phyloP scores from a whole-genome alignment of 2,888 invertebrate genomes.

The Panorpa germanica region DNA sequence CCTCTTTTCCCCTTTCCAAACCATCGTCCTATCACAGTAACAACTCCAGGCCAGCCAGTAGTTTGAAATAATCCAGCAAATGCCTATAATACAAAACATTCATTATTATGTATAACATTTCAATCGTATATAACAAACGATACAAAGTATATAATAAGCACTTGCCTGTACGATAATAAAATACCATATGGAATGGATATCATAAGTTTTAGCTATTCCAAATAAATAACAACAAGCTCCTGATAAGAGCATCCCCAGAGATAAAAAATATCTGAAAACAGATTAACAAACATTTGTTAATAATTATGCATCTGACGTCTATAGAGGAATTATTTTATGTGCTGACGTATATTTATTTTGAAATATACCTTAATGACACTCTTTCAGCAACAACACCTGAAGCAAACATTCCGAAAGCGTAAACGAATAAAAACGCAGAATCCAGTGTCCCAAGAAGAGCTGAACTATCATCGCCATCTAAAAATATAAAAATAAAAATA shows the following conservation, averaged over 20 bases:
- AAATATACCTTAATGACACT: slow-evolving; percentile 68
- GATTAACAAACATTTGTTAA: too few relatives aligned
- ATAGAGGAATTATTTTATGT: too few relatives aligned
- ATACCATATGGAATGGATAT: slow-evolving; percentile 65
- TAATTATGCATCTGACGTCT: too few relatives aligned
- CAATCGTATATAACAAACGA: slow-evolving; percentile 5
- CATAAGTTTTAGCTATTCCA: slow-evolving; percentile 64
- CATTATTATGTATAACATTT: slow-evolving; percentile 5
- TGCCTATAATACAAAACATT: slow-evolving; percentile 28
- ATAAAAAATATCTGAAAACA: too few relatives aligned
- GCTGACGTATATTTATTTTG: too few relatives aligned
- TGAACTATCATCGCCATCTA: slow-evolving; percentile 50
- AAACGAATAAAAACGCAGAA: slow-evolving; percentile 79
- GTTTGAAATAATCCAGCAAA: slow-evolving; percentile 78
- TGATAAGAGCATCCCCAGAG: slow-evolving; percentile 75
- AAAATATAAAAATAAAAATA: slow-evolving; percentile 15
- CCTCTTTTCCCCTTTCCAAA: slow-evolving; percentile 83
- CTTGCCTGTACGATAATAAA: slow-evolving; percentile 68
- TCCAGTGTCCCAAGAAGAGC: slow-evolving; percentile 73
- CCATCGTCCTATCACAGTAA: slow-evolving; percentile 87
- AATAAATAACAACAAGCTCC: slow-evolving; percentile 76
- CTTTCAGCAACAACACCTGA: slow-evolving; percentile 85
- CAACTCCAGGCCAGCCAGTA: slow-evolving; percentile 94
- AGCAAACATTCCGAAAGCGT: slow-evolving; percentile 83
- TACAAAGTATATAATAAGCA: slow-evolving; percentile 8